phyloP scores from a whole-genome alignment of 2,797 vertebrate genomes.

The Graptemys geographica region DNA sequence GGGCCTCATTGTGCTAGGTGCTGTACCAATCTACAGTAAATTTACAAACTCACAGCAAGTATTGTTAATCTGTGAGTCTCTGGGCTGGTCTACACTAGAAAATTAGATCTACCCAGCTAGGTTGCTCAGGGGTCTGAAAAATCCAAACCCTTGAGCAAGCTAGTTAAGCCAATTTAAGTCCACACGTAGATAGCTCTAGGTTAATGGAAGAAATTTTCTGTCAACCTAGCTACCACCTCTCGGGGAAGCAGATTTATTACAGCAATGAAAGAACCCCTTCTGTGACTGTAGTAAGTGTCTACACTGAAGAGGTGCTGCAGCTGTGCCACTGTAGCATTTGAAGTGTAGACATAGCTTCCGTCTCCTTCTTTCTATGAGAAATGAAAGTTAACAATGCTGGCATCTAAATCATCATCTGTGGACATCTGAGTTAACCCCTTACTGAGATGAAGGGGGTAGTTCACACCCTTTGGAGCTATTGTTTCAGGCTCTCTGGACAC shows the following conservation, averaged over 20 bases:
- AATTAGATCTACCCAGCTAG: too few species aligned
- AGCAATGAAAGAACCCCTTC: not conserved
- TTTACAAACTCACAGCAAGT: not conserved
- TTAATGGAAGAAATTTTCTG: too few species aligned
- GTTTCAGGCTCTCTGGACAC: not conserved
- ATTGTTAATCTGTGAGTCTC: not conserved
- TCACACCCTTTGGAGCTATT: not conserved
- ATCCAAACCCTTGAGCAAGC: too few species aligned
- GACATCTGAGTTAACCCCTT: not conserved
- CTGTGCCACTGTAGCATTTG: not conserved
- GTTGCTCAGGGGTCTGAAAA: too few species aligned
- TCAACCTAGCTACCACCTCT: too few species aligned
- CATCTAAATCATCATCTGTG: rapidly evolving
- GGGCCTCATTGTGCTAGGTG: not conserved
- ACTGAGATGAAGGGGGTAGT: not conserved
- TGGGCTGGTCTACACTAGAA: not conserved
- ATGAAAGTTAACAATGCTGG: not conserved
- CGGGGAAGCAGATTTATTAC: not conserved
- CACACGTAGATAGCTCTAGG: too few species aligned
- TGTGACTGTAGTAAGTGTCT: not conserved
- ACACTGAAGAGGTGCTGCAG: not conserved
- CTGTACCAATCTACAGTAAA: not conserved
- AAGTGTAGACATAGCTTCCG: not conserved
- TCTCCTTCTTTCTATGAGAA: not conserved
- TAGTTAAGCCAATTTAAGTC: too few species aligned